Base-by-base conservation (phyloP, 2,888 invertebrate species). In the Limenitis camilla region DNA sequence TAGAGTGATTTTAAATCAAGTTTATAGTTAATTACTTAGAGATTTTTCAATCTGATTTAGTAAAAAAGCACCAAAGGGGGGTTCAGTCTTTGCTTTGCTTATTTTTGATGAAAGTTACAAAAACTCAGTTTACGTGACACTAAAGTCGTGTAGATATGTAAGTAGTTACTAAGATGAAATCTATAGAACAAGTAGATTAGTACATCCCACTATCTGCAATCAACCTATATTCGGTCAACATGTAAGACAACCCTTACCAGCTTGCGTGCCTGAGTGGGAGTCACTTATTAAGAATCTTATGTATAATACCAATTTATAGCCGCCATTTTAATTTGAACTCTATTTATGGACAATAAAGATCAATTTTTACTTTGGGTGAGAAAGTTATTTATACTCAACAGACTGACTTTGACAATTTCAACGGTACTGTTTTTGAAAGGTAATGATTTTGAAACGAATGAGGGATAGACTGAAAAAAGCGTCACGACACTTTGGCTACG, bases 191-290 rank as follows among this genome's bases (percentile, higher is more conserved):
- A n/a, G n/a, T n/a, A n/a, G n/a, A n/a, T n/a, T n/a, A n/a, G n/a
- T n/a, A n/a, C n/a, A n/a, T n/a, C n/a, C n/a, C n/a, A n/a, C n/a
- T n/a, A n/a, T n/a, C n/a, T n/a, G n/a, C n/a, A n/a, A n/a, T n/a
- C n/a, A n/a, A n/a, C n/a, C n/a, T n/a, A n/a, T n/a, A n/a, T n/a
- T 38, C 9, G 29, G 28, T 30, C 61, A 50, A 52, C 79, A 81
- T 85, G 76, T 81, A 68, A 72, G 40, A 69, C 72, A 2, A 33
- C 56, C 52, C 54, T 67, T 65, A 72, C 32, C 51, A 42, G 49
- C 67, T 81, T 85, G 85, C 85, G 85, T 86, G 86, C 78, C 66
- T 65, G 76, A 78, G 83, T 78, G 78, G 81, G 83, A 82, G 83
- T 78, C 76, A 68, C 70, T 82, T 84, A 85, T 83, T 86, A 86